Conservation (phyloP, 2,888 invertebrate genomes). For the Eurois occulta region DNA sequence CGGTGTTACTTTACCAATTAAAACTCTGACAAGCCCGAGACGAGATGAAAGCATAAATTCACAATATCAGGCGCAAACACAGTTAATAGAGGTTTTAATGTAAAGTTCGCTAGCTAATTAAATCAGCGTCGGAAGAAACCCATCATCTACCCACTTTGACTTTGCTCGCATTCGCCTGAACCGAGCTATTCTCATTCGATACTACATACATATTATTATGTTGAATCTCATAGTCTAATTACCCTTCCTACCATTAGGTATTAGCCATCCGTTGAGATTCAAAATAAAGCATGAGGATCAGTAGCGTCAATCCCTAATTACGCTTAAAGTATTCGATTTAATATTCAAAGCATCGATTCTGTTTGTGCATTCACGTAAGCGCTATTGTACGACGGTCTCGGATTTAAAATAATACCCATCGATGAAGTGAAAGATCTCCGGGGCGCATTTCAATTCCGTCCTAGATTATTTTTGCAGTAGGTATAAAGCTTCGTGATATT, state of each 20-base stretch:
- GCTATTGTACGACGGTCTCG: conserved; percentile 5
- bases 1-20: conserved; percentile 42
- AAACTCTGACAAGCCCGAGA: conserved; percentile 29
- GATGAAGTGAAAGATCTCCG: conserved; percentile 26
- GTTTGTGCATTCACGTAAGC: conserved; percentile 8
- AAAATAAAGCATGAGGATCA: conserved; percentile 8
- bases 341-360: conserved; percentile 26
- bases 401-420: conserved; percentile 42
- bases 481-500: conserved; percentile 23
- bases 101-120: conserved; percentile 41
- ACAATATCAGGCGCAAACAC: conserved; percentile 27
- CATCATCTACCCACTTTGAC: conserved; percentile 51
- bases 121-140: conserved; percentile 46
- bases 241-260: conserved; percentile 33
- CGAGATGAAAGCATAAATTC: conserved; percentile 15
- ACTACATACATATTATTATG: background rate
- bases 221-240: conserved; percentile 26
- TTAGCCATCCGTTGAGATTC: conserved; percentile 35
- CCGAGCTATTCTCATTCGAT: conserved; percentile 12
- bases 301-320: conserved; percentile 12
- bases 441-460: conserved; percentile 35
- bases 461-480: conserved; percentile 37
- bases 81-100: conserved; percentile 37
- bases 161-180: conserved; percentile 16
- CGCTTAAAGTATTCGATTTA: conserved; percentile 13